A percentile compares a stretch with the other conserved stretches of the same genome.
phyloP scores from a whole-genome alignment of 2,797 vertebrate species.

The Parotocinclus haroldoi region DNA sequence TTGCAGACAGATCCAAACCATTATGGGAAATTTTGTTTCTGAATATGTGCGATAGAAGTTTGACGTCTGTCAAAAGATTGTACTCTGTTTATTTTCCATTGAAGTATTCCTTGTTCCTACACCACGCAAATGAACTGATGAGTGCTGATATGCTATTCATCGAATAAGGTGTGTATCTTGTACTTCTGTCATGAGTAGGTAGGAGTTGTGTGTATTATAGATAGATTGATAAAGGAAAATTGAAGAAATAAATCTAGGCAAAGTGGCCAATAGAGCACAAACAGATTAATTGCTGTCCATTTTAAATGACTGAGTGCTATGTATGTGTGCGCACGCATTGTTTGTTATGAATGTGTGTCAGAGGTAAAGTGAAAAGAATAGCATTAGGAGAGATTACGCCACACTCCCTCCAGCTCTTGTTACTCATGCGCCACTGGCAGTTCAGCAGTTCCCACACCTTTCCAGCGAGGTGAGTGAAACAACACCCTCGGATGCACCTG shows the following conservation, averaged over 20 bases:
- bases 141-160: too few relatives aligned
- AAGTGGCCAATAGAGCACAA: conserved; percentile 45
- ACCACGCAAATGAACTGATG: too few relatives aligned
- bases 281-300: conserved; percentile 62
- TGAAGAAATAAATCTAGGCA: background rate
- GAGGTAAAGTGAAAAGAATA: conserved; percentile 56
- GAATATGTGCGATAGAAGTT: too few relatives aligned
- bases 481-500: conserved; percentile 72
- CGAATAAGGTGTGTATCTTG: conserved; percentile 1
- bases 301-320: conserved; percentile 52
- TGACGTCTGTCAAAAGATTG: too few relatives aligned
- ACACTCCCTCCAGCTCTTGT: conserved; percentile 73
- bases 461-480: conserved; percentile 66
- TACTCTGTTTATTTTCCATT: too few relatives aligned
- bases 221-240: conserved; percentile 6
- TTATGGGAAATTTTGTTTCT: too few relatives aligned
- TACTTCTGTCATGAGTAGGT: too few relatives aligned
- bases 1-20: too few relatives aligned
- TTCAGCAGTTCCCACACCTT: conserved; percentile 75
- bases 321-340: conserved; percentile 31
- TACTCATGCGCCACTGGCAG: conserved; percentile 74
- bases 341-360: conserved; percentile 43
- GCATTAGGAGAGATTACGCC: conserved; percentile 72
- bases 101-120: too few relatives aligned
- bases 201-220: conserved; percentile 10